Conservation (phyloP, 2,888 invertebrate species). For the Ecdyonurus torrentis region DNA sequence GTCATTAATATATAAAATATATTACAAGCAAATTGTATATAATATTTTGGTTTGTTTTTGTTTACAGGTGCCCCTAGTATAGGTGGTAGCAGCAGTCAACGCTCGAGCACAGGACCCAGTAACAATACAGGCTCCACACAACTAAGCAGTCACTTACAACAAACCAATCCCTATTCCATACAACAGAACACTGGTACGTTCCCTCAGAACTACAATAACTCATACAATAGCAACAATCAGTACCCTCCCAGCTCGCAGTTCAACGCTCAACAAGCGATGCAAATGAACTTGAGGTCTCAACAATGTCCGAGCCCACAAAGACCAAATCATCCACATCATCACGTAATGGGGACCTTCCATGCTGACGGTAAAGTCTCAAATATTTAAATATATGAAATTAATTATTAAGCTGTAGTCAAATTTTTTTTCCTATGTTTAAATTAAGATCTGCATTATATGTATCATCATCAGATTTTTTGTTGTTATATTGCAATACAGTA, state of each 20-base stretch:
- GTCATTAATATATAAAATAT: too few relatives aligned
- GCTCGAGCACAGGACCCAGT: constrained; percentile 31
- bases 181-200: neutral
- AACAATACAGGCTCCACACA: constrained; percentile 32
- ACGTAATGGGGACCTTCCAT: neutral
- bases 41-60: neutral
- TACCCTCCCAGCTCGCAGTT: neutral
- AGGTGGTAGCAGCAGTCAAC: constrained; percentile 17
- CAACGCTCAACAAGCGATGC: neutral
- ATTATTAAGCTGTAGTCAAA: neutral
- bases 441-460: neutral
- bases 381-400: neutral
- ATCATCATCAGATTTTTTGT: neutral
- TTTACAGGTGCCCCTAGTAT: neutral
- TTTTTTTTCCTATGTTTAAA: too few relatives aligned
- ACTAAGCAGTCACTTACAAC: constrained; percentile 6
- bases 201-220: neutral
- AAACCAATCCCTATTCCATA: neutral
- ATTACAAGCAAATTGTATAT: too few relatives aligned
- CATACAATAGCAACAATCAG: too few relatives aligned
- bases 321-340: neutral
- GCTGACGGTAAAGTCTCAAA: neutral
- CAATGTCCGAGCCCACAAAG: neutral
- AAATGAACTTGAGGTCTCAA: neutral
- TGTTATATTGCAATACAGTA: too few relatives aligned